Base-by-base conservation (phyloP, 2,113 vertebrate genomes). In the Tympanuchus pallidicinctus region DNA sequence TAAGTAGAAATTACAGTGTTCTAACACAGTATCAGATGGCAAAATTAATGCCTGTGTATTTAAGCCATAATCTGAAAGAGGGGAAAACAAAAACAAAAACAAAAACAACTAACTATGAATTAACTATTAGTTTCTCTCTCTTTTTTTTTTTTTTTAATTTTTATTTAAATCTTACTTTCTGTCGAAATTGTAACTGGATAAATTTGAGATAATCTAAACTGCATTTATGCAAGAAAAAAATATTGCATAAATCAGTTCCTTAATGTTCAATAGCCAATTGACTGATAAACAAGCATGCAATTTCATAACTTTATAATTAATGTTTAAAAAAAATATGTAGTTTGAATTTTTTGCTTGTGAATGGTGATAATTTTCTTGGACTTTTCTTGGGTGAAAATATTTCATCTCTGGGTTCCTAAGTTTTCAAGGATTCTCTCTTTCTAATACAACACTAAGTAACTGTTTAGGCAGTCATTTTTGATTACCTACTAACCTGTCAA, bases 281-380 rank as follows among this genome's bases (percentile, higher is more conserved):
- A 52, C 16, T 76, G n/a, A 60, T 83, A 94, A 93, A 85, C 64
- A 89, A 79, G 88, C 48, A 80, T 85, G 43, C 65, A 90, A 93
- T 94, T 95, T 95, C 88, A 38, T 84, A 88, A 92, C 34, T 94
- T 94, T 92, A 50, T 82, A 89, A 92, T 28, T 91, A 94, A 64
- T 54, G 63, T 94, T 89, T 91, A 1, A 71, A 86, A 52, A 93
- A 52, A 54, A 13, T 13, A 20, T 67, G 36, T 45, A 88, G 82
- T 93, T 93, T 86, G 54, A 92, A 93, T 96, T 96, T 96, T 83
- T 86, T 43, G 88, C 66, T 87, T 93, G 77, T 87, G 89, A 94
- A 17, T 16, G 61, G n/a, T 69, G 81, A 93, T 87, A 91, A 91
- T 83, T 67, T 45, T 89, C 79, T 69, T 90, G 84, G 63, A 47